These are phyloP conservation scores for Blastomussa wellsi DNA, from an alignment of 92 coral and sea anemone species.

Conservation along the genomic window DNA sequence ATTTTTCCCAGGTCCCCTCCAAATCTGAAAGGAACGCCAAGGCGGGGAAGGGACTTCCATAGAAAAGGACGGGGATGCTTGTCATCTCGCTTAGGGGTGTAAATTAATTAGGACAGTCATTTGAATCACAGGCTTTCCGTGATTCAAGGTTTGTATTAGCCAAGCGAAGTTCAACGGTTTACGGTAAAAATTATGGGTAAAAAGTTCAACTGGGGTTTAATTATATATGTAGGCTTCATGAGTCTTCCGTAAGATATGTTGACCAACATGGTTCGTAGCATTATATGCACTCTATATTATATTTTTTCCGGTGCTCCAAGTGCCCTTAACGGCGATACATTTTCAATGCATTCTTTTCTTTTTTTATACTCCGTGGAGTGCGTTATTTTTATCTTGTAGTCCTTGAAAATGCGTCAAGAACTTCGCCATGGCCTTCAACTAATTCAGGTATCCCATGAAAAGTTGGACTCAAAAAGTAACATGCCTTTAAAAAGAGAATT, in stretches of 20 bases:
- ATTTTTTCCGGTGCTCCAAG: not conserved
- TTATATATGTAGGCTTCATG: too few relatives aligned
- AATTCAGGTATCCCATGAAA: not conserved
- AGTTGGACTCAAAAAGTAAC: not conserved
- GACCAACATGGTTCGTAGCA: not conserved
- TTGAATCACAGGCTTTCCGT: not conserved
- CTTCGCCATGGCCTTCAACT: not conserved
- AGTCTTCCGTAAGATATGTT: too few relatives aligned
- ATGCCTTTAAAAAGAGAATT: not conserved
- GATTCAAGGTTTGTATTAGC: not conserved
- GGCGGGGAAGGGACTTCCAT: too few relatives aligned
- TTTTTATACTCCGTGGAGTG: not conserved
- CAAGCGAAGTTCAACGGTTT: too few relatives aligned
- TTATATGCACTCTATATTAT: not conserved
- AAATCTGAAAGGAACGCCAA: too few relatives aligned
- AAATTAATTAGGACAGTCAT: too few relatives aligned
- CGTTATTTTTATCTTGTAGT: not conserved
- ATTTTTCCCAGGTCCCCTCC: constrained; percentile 14
- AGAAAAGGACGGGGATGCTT: too few relatives aligned
- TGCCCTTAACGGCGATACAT: not conserved
- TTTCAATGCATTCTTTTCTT: not conserved
- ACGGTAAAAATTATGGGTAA: too few relatives aligned
- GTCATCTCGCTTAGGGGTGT: too few relatives aligned
- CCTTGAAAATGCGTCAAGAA: not conserved
- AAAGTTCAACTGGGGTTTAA: too few relatives aligned